Percentiles rank a stretch among this genome's conserved stretches.
Conservation (phyloP, 2,797 vertebrate genomes). For the Sebastiscus tertius region DNA sequence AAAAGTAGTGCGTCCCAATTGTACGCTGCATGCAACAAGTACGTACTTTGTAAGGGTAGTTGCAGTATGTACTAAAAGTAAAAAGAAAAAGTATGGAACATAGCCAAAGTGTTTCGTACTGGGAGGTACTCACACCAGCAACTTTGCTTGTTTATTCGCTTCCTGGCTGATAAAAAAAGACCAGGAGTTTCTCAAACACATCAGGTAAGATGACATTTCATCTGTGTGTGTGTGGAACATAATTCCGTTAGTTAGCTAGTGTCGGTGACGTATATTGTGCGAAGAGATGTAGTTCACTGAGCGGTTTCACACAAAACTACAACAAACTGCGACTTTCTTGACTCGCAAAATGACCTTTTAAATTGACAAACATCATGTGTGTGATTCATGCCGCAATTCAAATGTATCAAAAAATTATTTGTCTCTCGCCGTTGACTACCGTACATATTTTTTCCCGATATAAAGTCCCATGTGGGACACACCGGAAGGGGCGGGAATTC, state of each 20-base stretch:
- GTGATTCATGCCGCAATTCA: neutral
- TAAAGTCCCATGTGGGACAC: neutral
- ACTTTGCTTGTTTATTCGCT: neutral
- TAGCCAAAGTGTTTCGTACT: neutral
- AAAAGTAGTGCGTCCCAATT: accelerated
- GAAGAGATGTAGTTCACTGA: neutral
- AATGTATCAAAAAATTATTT: neutral
- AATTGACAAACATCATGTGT: neutral
- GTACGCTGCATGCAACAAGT: accelerated
- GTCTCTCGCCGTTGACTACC: neutral
- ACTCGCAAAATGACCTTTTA: neutral
- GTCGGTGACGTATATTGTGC: neutral
- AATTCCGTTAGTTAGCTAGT: neutral
- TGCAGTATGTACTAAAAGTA: no score
- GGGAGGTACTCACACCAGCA: neutral
- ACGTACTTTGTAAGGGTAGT: no score
- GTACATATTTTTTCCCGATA: neutral
- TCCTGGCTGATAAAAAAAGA: accelerated
- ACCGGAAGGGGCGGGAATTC: neutral
- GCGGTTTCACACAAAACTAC: neutral
- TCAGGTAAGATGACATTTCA: neutral
- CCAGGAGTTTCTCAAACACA: neutral
- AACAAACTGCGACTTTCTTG: neutral
- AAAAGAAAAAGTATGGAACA: neutral
- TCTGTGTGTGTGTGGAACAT: neutral